Base-by-base conservation (phyloP, 2,797 vertebrate species). In the Cryptoblepharus egeriae region DNA sequence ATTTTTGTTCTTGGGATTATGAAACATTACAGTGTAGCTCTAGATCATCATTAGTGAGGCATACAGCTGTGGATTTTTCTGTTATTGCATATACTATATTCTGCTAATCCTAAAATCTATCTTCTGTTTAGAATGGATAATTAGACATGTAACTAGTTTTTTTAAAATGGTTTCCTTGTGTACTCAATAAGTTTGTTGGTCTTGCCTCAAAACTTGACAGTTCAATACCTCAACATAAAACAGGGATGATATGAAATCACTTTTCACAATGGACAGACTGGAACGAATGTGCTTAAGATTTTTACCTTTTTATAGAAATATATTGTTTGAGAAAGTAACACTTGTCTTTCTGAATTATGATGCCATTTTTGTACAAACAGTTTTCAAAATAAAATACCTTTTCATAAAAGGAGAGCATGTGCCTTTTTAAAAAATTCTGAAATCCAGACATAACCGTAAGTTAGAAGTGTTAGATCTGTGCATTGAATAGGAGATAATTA, bases 291-390 rank as follows among this genome's bases (percentile, higher is more conserved):
- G 85, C 82, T 88, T 89, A 80, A 82, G 86, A 93, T 68, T 78
- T 73, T 88, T 78, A 74, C 74, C 61, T 67, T 77, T 85, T 90
- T 87, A 77, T 82, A 32, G 79, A 91, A 77, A 90, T 83, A 90
- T 89, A 79, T 95, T 90, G 42, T 82, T 94, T 90, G 91, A 82
- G 77, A 37, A 80, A 83, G 79, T 81, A 79, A 83, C 79, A 77
- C 88, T 90, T 95, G 96, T 94, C 93, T 94, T 95, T 90, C 92
- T 93, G 94, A 95, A 95, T 93, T 92, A 93, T 96, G 92, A 93
- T 88, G 85, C 77, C 86, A 93, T 88, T 96, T 92, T 95, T 96
- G 96, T 97, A 95, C 96, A 95, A 95, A 88, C 81, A 76, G 92
- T 91, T 92, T 84, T 94, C 90, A 88, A 92, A 95, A 96, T 96